phyloP scores from a whole-genome alignment of 2,797 vertebrate species.

The Euphonia xanthogaster region DNA sequence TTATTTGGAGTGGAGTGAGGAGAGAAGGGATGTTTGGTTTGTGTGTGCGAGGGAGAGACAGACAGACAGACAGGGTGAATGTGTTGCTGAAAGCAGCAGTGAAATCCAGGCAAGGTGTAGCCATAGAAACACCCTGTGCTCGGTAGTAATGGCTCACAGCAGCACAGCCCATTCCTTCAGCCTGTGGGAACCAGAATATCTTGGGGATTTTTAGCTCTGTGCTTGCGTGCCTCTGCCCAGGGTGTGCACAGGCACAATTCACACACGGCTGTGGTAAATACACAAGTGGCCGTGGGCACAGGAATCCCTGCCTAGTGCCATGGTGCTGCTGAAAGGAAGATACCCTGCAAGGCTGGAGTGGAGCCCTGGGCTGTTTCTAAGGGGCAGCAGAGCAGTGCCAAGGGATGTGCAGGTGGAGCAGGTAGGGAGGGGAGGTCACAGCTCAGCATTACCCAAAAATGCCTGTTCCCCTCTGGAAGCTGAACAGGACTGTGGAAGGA shows the following conservation, averaged over 20 bases:
- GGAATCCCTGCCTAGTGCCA: not conserved
- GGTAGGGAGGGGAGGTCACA: not conserved
- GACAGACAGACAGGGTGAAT: not conserved
- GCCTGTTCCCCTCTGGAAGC: not conserved
- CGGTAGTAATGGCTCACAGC: not conserved
- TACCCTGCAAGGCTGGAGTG: not conserved
- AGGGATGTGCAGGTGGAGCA: not conserved
- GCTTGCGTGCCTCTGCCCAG: not conserved
- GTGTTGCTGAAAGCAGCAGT: not conserved
- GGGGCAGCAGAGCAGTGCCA: not conserved
- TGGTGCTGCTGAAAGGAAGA: not conserved
- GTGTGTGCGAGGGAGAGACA: not conserved
- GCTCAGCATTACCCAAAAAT: not conserved
- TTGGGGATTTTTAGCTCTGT: not conserved
- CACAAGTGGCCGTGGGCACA: not conserved
- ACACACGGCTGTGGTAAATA: not conserved
- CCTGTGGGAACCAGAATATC: not conserved
- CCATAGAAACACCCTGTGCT: conserved; percentile 46
- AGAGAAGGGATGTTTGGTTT: not conserved
- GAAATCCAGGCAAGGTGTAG: not conserved
- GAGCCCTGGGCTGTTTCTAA: not conserved
- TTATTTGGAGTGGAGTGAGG: not conserved
- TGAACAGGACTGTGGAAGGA: not conserved
- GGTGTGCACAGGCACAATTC: not conserved
- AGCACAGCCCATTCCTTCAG: not conserved